These are phyloP conservation scores for Donacobius atricapilla DNA, from an alignment of 2,113 vertebrate species.

Conservation along the genomic window DNA sequence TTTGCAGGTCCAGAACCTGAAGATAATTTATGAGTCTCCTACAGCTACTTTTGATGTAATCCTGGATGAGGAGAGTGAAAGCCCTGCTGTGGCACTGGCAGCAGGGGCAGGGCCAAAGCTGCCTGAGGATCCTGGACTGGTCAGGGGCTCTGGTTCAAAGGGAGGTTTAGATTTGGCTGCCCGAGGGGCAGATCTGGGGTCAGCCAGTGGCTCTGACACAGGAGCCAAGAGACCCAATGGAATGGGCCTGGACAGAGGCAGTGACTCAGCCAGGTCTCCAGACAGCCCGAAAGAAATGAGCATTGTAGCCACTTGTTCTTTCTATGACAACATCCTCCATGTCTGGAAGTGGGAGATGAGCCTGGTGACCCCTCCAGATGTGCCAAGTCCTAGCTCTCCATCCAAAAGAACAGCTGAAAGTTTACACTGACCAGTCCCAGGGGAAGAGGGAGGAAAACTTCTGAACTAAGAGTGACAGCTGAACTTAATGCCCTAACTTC, in stretches of 20 bases:
- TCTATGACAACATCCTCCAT: conserved; percentile 90
- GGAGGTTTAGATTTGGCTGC: not conserved
- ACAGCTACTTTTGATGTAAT: conserved; percentile 78
- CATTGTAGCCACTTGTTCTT: conserved; percentile 90
- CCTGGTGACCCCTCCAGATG: not conserved
- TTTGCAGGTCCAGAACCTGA: conserved; percentile 63
- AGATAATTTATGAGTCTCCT: conserved; percentile 79
- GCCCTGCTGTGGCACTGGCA: conserved; percentile 18
- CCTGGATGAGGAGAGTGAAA: conserved; percentile 72
- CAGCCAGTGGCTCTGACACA: fast-evolving
- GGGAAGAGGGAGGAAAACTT: not conserved
- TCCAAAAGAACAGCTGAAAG: not conserved
- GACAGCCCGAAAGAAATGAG: not conserved
- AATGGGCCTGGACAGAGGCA: not conserved
- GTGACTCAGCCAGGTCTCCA: not conserved
- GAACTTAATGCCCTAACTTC: not conserved
- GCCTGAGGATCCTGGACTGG: not conserved
- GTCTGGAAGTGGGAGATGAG: conserved; percentile 89
- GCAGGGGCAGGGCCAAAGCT: not conserved
- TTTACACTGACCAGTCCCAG: not conserved
- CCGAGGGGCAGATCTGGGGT: fast-evolving
- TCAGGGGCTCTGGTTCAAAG: not conserved
- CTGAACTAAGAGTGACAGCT: not conserved
- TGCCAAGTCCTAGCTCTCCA: not conserved
- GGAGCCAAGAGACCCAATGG: not conserved